A percentile compares a stretch with the other conserved stretches of the same genome.
Evolutionary conservation across 2,113 vertebrate genomes (phyloP).

Genomic region (Stomatorhinus ivindoensis): DNA sequence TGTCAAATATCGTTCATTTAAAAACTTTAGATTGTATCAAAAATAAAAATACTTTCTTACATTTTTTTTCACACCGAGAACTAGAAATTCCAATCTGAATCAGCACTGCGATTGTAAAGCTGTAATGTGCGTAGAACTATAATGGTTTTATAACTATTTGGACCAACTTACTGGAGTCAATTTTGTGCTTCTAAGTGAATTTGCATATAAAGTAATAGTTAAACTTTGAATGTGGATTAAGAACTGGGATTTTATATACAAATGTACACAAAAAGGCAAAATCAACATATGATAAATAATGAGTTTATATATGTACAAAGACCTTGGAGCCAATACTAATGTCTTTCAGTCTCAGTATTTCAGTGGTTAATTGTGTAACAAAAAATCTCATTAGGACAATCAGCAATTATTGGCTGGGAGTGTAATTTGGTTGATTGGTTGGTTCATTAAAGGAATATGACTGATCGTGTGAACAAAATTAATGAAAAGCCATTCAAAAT

Average conservation of each 20-base stretch:
- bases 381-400: not conserved
- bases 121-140: not conserved
- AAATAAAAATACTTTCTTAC: not conserved
- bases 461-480: not conserved
- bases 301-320: not conserved
- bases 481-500: not conserved
- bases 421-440: not conserved
- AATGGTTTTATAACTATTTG: not conserved
- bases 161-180: not conserved
- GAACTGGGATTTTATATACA: not conserved
- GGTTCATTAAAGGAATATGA: not conserved
- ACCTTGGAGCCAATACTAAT: not conserved
- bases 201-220: not conserved
- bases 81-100: not conserved
- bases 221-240: not conserved
- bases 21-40: not conserved
- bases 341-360: not conserved
- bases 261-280: not conserved
- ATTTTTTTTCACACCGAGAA: not conserved
- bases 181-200: not conserved
- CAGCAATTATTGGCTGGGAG: not conserved
- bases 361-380: not conserved
- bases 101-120: not conserved
- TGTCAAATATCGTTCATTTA: not conserved
- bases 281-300: not conserved